phyloP scores from a whole-genome alignment of 2,113 vertebrate species.

The Willisornis vidua region DNA sequence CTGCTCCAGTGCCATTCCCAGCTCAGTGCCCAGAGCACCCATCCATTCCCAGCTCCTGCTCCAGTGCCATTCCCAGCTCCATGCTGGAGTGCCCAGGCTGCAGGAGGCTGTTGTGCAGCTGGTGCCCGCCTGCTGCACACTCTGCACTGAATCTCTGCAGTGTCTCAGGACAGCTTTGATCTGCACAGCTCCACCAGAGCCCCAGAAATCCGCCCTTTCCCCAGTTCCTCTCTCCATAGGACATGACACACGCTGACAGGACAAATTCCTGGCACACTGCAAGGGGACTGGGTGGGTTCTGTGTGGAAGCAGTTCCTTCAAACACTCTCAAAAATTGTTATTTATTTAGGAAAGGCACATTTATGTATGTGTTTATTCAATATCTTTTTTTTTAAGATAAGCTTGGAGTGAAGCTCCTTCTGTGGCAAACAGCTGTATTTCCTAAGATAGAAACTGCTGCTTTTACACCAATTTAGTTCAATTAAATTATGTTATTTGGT shows the following conservation, averaged over 20 bases:
- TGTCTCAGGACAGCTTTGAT: not conserved
- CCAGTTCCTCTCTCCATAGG: not conserved
- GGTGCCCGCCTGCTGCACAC: not conserved
- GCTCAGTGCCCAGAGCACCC: not conserved
- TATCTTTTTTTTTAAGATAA: not conserved
- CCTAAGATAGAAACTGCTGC: not conserved
- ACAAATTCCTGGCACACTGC: not conserved
- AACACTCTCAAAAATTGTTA: not conserved
- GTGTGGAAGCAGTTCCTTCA: fast-evolving
- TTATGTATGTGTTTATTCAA: not conserved
- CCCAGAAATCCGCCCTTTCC: not conserved
- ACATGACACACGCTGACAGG: not conserved
- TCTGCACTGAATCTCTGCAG: not conserved
- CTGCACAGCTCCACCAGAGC: not conserved
- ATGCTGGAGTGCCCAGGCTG: not conserved
- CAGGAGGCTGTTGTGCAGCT: not conserved
- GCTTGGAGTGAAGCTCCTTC: not conserved
- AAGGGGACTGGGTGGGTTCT: not conserved
- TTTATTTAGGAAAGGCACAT: not conserved
- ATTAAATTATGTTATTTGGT: not conserved
- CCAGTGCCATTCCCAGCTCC: not conserved
- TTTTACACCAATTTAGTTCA: not conserved
- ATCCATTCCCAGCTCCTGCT: not conserved
- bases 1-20: not conserved
- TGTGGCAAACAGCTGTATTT: not conserved